Percentiles rank a stretch among this genome's conserved stretches.
Conservation (phyloP, 2,888 invertebrate genomes). For the Nymphalis c-album region DNA sequence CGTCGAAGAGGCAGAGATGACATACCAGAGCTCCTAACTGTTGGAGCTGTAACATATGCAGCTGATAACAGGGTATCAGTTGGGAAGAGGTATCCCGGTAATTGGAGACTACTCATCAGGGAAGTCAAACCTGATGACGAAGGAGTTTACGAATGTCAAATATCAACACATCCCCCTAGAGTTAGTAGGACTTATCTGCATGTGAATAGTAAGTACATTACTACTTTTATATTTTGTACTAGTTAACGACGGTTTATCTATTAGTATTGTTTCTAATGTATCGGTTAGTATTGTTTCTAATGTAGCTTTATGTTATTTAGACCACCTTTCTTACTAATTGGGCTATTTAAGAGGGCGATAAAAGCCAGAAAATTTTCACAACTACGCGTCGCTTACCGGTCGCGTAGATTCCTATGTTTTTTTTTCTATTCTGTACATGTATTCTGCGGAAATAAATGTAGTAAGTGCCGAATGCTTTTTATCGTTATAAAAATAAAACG, state of each 20-base stretch:
- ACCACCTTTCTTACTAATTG: no score
- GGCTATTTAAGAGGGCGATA: no score
- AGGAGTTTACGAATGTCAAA: slow-evolving; percentile 86
- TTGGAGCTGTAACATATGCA: slow-evolving; percentile 85
- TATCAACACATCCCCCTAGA: slow-evolving; percentile 86
- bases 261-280: no score
- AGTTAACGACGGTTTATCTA: not conserved
- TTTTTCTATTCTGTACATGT: no score
- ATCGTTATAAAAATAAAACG: no score
- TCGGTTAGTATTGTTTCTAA: no score
- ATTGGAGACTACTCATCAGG: slow-evolving; percentile 84
- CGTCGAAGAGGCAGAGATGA: slow-evolving; percentile 80
- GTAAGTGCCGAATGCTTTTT: no score
- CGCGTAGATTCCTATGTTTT: no score
- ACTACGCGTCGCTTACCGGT: no score
- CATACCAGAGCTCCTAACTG: slow-evolving; percentile 86
- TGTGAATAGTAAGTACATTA: slow-evolving; percentile 82
- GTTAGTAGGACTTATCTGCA: slow-evolving; percentile 85
- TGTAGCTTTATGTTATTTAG: no score
- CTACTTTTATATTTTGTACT: not conserved
- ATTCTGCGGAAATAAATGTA: no score
- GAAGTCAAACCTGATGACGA: slow-evolving; percentile 85
- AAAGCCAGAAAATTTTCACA: no score
- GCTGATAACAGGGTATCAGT: slow-evolving; percentile 85
- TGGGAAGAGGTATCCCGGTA: slow-evolving; percentile 83